Base-by-base conservation (phyloP, 2,888 invertebrate genomes). In the Agrilus cyanescens region DNA sequence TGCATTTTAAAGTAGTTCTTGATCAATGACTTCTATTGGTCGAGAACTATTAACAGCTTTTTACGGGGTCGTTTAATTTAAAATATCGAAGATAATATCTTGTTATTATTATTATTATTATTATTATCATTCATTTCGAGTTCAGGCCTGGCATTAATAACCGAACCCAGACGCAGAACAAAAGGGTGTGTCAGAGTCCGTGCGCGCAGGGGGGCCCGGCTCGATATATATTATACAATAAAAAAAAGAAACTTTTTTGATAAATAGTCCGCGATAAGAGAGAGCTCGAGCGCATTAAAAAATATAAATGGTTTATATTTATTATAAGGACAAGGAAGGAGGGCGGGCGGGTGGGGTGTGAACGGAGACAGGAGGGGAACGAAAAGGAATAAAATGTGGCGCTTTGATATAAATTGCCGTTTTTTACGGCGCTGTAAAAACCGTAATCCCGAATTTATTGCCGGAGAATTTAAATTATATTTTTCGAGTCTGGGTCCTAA, bases 391-490 rank as follows among this genome's bases (percentile, higher is more conserved):
- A 53, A 62, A 62, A 62, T 63, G 61, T 61, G 61, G 62, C 62
- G 65, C 64, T 65, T 65, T 65, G 66, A 65, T 65, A 64, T 65
- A 66, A 67, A 67, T 65, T 65, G 63, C 63, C 62, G 61, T 63
- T 65, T 25, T 67, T 66, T 65, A 66, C 62, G 62, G 60, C 61
- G 55, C 63, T 59, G 62, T 65, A 65, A 25, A 25, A 66, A 66
- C 63, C 63, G 60, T 67, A 67, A 67, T 66, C 66, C 64, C 52
- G 57, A 67, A 67, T 67, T 66, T 67, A 67, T 65, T 62, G 64
- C 65, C 57, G 59, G 56, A 62, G 62, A 65, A 66, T 66, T 66
- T 65, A 66, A 67, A 67, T 66, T 66, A 63, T 63, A 63, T 60
- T 60, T 60, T 62, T 61, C 60, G 54, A 59, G 56, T 54, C 57